Conservation (phyloP, 2,113 vertebrate genomes). For the Prinia subflava region DNA sequence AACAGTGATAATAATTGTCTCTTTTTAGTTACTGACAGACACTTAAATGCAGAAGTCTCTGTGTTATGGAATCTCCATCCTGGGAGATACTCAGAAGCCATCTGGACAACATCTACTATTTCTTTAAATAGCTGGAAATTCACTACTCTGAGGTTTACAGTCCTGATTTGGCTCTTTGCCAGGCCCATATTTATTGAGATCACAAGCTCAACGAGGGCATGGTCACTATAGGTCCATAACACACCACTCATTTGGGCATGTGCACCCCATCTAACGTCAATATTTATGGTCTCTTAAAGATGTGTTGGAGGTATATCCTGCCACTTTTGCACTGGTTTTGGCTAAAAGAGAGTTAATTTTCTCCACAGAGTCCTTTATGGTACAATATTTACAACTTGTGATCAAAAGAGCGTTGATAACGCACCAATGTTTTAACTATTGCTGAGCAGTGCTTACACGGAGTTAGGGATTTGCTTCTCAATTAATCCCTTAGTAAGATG, state of each 20-base stretch:
- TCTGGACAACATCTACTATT: background rate
- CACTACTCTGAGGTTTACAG: background rate
- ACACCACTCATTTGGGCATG: background rate
- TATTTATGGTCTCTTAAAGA: background rate
- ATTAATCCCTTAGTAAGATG: rapidly evolving
- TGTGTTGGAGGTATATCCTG: background rate
- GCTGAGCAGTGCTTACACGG: background rate
- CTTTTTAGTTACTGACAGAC: background rate
- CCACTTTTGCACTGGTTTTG: background rate
- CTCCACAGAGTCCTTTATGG: background rate
- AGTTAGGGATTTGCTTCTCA: background rate
- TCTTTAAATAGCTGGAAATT: background rate
- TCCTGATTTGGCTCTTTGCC: background rate
- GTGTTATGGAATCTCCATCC: background rate
- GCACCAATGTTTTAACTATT: rapidly evolving
- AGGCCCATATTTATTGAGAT: background rate
- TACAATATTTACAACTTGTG: background rate
- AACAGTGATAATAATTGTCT: background rate
- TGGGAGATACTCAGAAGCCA: background rate
- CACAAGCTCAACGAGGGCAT: background rate
- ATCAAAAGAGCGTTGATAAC: background rate
- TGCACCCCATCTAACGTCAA: background rate
- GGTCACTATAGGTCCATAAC: rapidly evolving
- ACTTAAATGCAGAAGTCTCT: background rate
- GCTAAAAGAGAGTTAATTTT: background rate